These are phyloP conservation scores for Perdita meconis DNA, from an alignment of 2,888 invertebrate species.

Conservation along the genomic window DNA sequence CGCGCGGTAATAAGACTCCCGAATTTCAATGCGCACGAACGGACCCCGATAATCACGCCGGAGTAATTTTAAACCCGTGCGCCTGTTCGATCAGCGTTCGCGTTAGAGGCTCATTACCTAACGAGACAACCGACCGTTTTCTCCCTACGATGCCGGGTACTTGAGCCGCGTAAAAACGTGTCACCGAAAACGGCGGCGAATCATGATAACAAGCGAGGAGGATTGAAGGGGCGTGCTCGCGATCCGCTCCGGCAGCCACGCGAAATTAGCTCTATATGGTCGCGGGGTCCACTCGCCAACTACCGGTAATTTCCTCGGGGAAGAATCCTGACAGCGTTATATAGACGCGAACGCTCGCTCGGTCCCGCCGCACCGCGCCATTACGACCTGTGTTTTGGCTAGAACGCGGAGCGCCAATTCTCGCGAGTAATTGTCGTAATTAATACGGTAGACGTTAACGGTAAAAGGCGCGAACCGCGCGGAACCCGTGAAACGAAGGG, in stretches of 20 bases:
- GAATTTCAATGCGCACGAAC: background rate
- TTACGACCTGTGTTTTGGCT: conserved; percentile 52
- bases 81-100: background rate
- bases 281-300: conserved; percentile 59
- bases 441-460: conserved; percentile 55
- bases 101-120: background rate
- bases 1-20: background rate
- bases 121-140: background rate
- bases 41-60: background rate
- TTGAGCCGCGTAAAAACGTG: conserved; percentile 12
- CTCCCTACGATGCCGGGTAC: background rate
- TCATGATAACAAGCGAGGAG: conserved; percentile 34
- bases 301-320: conserved; percentile 75
- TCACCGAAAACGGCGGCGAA: conserved; percentile 19
- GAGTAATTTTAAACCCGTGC: background rate
- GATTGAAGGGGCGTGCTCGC: conserved; percentile 36
- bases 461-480: conserved; percentile 18
- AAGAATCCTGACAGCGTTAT: conserved; percentile 66
- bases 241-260: conserved; percentile 18
- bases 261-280: conserved; percentile 51
- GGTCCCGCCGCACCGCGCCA: conserved; percentile 46
- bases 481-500: background rate
- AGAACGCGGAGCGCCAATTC: conserved; percentile 45
- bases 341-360: conserved; percentile 38
- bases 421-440: conserved; percentile 61